Base-by-base conservation (phyloP, 2,888 invertebrate species). In the Pelosia muscerda region DNA sequence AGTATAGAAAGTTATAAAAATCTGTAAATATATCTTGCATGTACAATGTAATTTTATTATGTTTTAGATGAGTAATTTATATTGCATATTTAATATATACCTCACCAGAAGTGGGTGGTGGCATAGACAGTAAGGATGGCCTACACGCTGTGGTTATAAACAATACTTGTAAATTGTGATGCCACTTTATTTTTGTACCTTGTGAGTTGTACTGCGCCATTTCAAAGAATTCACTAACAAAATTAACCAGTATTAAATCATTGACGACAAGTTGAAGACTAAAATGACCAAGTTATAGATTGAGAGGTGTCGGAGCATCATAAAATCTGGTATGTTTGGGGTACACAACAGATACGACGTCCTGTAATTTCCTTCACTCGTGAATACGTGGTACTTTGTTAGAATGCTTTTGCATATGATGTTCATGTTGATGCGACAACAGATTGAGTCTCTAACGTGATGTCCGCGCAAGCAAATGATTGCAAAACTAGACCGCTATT, bases 1-100 rank as follows among this genome's bases (percentile, higher is more conserved):
- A 83, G 78, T 74, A 73, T 83, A 84, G 76, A 83, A 80, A 75
- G 75, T 85, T 84, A 84, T 81, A 81, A 82, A 85, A 85, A 82
- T n/a, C 74, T 90, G 88, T 91, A 90, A 88, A 90, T 90, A 88
- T 86, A 84, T 82, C 83, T 83, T 86, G 86, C 86, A 86, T 90
- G 90, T 91, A 89, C 84, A 87, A 88, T 81, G 73, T 81, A 73
- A 74, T 77, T 86, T 84, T 86, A 84, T 82, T 83, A 76, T 79
- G 82, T 83, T 82, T 78, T 81, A 80, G 84, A 76, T 74, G 77
- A 83, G 77, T 85, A 84, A 85, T 77, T 84, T 82, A 83, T 84
- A 84, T 81, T 78, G 75, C 71, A 79, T 82, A 78, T 81, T 56
- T 84, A 78, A 81, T 82, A 79, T 74, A 76, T 84, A 81, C 76